Evolutionary conservation across 2,113 vertebrate genomes (phyloP).

Genomic region (Anoura caudifer): DNA sequence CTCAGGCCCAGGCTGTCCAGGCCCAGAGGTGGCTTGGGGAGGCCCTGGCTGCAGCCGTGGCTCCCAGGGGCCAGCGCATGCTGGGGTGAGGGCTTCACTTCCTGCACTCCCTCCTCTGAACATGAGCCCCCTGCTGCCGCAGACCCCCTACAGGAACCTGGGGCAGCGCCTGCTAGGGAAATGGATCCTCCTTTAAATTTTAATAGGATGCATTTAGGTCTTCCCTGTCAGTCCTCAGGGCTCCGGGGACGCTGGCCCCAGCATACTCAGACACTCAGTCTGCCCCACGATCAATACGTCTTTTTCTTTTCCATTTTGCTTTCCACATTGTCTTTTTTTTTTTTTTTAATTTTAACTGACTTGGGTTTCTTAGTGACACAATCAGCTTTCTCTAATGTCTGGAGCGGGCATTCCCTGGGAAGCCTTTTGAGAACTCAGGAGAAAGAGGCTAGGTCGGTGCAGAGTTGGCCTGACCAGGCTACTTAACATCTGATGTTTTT

Average conservation of each 20-base stretch:
- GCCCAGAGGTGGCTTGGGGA: neutral
- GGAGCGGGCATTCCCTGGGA: neutral
- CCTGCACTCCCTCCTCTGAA: too few species aligned
- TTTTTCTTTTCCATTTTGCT: neutral
- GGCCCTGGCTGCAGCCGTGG: fast-evolving
- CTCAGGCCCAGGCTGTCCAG: neutral
- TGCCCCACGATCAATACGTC: neutral
- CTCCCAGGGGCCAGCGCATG: fast-evolving
- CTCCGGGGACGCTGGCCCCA: neutral
- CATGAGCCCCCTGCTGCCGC: neutral
- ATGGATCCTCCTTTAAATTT: conserved; percentile 32
- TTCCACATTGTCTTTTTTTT: neutral
- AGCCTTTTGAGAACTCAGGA: neutral
- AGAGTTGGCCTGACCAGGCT: neutral
- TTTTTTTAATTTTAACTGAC: neutral
- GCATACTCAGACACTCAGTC: neutral
- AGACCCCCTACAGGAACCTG: neutral
- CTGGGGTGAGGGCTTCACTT: neutral
- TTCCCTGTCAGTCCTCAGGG: neutral
- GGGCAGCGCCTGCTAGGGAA: neutral
- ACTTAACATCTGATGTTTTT: neutral
- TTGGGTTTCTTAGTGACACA: neutral
- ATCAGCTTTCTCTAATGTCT: neutral
- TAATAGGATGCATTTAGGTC: conserved; percentile 11
- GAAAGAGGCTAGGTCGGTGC: neutral